These are phyloP conservation scores for Uloborus plumipes DNA, from an alignment of 2,888 invertebrate genomes.

Conservation along the genomic window DNA sequence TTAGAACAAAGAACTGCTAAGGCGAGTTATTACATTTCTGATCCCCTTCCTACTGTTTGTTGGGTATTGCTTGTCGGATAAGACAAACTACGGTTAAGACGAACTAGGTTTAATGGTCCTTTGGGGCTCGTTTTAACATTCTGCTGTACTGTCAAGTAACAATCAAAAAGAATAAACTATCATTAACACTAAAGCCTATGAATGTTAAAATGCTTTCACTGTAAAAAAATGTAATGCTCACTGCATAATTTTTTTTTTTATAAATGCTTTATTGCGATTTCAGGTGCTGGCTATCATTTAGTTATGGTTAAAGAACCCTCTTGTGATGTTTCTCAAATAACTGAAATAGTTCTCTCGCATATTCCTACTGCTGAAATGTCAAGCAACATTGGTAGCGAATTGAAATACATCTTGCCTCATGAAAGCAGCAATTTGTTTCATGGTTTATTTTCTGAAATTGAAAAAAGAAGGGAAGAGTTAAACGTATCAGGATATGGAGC, in stretches of 20 bases:
- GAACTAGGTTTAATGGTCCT: too few species aligned
- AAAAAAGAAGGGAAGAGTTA: constrained; percentile 75
- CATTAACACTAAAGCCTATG: not conserved
- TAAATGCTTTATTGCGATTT: constrained; percentile 24
- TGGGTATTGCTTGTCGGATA: too few species aligned
- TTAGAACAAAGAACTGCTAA: too few species aligned
- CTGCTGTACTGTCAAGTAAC: too few species aligned
- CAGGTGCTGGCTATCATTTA: constrained; percentile 85
- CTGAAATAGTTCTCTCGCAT: constrained; percentile 76
- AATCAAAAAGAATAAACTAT: too few species aligned
- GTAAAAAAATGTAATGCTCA: not conserved
- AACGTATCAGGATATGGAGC: constrained; percentile 85
- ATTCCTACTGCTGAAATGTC: constrained; percentile 78
- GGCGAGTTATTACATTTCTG: too few species aligned
- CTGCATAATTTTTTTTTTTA: not conserved
- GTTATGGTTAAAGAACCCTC: constrained; percentile 75
- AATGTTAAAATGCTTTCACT: not conserved
- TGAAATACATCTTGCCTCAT: constrained; percentile 80
- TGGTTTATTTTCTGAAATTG: constrained; percentile 79
- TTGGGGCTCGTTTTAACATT: too few species aligned
- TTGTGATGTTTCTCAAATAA: constrained; percentile 73
- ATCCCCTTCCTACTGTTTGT: too few species aligned
- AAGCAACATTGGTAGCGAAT: constrained; percentile 82
- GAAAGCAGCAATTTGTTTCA: constrained; percentile 76
- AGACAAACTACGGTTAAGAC: too few species aligned